phyloP scores from a whole-genome alignment of 2,888 invertebrate genomes.

The Keiferia lycopersicella region DNA sequence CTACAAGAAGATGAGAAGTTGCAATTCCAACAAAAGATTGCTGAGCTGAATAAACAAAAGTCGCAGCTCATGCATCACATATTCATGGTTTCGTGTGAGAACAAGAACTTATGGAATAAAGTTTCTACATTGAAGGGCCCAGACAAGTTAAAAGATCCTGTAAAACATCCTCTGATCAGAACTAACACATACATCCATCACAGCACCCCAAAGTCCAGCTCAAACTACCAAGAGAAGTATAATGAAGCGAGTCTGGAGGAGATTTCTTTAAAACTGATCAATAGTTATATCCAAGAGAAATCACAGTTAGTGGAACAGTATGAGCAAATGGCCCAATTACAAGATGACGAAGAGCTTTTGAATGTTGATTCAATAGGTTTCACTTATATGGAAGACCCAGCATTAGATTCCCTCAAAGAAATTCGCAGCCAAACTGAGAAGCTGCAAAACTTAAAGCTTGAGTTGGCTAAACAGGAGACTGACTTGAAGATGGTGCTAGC shows the following conservation, averaged over 20 bases:
- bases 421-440: constrained; percentile 84
- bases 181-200: constrained; percentile 86
- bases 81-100: constrained; percentile 90
- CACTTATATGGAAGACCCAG: constrained; percentile 82
- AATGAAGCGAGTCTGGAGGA: constrained; percentile 87
- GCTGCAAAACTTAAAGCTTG: constrained; percentile 82
- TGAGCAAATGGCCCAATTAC: constrained; percentile 84
- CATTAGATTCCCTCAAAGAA: constrained; percentile 83
- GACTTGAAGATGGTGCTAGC: constrained; percentile 78
- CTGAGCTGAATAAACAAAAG: constrained; percentile 87
- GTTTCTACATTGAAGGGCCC: constrained; percentile 78
- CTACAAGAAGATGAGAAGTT: constrained; percentile 72
- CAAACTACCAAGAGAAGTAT: constrained; percentile 78
- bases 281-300: constrained; percentile 86
- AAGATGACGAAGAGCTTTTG: constrained; percentile 76
- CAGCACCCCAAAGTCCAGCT: constrained; percentile 82
- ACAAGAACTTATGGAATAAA: constrained; percentile 89
- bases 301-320: constrained; percentile 85
- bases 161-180: constrained; percentile 61
- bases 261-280: constrained; percentile 86
- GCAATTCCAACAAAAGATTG: constrained; percentile 82
- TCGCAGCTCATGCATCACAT: constrained; percentile 88
- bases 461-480: constrained; percentile 82
- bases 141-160: constrained; percentile 53
- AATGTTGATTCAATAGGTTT: constrained; percentile 84